Conservation (phyloP, 1,140 invertebrate species). For the Heliconius hermathena region DNA sequence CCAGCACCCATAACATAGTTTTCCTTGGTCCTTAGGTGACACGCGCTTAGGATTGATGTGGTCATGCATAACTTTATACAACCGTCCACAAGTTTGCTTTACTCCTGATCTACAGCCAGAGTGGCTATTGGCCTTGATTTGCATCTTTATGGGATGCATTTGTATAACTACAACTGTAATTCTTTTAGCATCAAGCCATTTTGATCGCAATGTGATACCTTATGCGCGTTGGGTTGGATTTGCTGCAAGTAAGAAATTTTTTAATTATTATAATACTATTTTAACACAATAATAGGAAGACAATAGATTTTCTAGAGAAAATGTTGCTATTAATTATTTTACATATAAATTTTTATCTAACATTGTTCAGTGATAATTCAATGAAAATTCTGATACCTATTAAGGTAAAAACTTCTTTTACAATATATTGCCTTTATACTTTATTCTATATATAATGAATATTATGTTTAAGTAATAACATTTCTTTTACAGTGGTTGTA, state of each 20-base stretch:
- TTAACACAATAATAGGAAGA: no score
- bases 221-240: conserved; percentile 89
- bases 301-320: no score
- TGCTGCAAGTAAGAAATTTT: conserved; percentile 89
- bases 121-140: conserved; percentile 94
- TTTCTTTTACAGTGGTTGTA: conserved; percentile 90
- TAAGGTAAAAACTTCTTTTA: no score
- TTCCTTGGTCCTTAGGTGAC: conserved; percentile 84
- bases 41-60: conserved; percentile 95
- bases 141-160: conserved; percentile 95
- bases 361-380: no score
- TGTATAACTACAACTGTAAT: conserved; percentile 96
- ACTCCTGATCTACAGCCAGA: conserved; percentile 93
- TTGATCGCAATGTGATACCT: conserved; percentile 94
- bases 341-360: no score
- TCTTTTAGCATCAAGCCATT: conserved; percentile 92
- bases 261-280: not conserved
- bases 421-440: no score
- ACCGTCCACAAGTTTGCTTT: conserved; percentile 93
- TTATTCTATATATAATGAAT: no score
- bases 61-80: conserved; percentile 96
- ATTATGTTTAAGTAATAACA: not conserved
- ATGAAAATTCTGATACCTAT: no score
- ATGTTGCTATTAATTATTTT: no score
- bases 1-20: not conserved